A percentile compares a stretch with the other conserved stretches of the same genome.
Evolutionary conservation across 2,797 vertebrate species (phyloP).

Genomic region (Odontamblyopus rebecca): DNA sequence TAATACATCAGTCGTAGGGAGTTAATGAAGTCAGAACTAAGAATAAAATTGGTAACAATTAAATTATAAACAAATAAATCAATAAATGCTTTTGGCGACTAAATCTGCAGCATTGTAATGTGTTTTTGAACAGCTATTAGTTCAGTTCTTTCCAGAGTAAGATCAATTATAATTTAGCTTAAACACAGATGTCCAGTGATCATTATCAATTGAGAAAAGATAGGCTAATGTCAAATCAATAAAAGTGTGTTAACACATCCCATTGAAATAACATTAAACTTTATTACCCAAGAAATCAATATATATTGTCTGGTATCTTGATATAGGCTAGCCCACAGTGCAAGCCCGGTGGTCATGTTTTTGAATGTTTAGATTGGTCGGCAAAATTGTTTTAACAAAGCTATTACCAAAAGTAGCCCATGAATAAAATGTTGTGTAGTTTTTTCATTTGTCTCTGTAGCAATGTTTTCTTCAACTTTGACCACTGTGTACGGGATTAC

Average conservation of each 20-base stretch:
- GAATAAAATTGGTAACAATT: conserved; percentile 22
- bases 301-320: not conserved
- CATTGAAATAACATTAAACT: conserved; percentile 5
- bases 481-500: not conserved
- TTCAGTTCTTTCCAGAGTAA: not conserved
- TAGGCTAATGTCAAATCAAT: conserved; percentile 2
- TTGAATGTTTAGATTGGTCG: not conserved
- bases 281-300: not conserved
- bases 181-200: not conserved
- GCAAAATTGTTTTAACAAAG: not conserved
- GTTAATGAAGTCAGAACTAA: conserved; percentile 26
- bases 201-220: conserved; percentile 6
- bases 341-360: not conserved
- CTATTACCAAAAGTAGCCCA: not conserved
- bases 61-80: conserved; percentile 8
- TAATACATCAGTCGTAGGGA: conserved; percentile 16
- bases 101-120: not conserved
- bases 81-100: not conserved
- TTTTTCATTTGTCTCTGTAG: not conserved
- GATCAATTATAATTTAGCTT: not conserved
- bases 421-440: not conserved
- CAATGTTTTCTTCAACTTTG: not conserved
- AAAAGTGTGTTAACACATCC: not conserved
- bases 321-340: not conserved
- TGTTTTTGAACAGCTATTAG: not conserved